These are phyloP conservation scores for Deroplatys truncata DNA, from an alignment of 2,888 invertebrate species.

Conservation along the genomic window DNA sequence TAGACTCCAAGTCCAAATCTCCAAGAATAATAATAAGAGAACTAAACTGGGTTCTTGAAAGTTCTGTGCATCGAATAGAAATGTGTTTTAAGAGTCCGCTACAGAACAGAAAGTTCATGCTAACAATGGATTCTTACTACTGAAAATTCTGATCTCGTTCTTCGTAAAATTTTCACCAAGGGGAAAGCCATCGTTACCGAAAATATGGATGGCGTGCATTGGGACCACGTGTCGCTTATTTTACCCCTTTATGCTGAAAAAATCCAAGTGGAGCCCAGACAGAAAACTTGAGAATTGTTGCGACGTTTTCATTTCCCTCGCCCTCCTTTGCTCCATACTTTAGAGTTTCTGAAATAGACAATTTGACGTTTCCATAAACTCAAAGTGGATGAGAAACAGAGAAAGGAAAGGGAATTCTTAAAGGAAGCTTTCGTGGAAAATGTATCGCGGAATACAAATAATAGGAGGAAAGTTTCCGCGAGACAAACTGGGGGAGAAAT, in stretches of 20 bases:
- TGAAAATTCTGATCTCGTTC: background rate
- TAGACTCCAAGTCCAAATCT: background rate
- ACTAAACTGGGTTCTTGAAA: background rate
- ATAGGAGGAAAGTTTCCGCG: background rate
- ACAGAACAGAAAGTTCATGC: background rate
- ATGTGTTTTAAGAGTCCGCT: background rate
- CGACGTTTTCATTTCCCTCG: background rate
- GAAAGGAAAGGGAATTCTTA: background rate
- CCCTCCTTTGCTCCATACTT: background rate
- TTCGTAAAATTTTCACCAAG: background rate
- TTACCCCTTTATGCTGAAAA: background rate
- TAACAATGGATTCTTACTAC: background rate
- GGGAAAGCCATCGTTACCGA: background rate
- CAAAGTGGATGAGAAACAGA: background rate
- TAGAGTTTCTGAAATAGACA: background rate
- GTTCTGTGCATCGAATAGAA: background rate
- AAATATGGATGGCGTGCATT: background rate
- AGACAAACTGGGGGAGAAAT: background rate
- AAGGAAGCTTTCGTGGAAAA: background rate
- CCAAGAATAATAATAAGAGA: background rate
- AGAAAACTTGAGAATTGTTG: background rate
- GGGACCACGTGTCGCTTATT: background rate
- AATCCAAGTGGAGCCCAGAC: background rate
- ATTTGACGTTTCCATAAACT: background rate
- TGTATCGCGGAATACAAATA: background rate